Evolutionary conservation across 2,888 invertebrate genomes (phyloP).

Genomic region (Xanthorhoe spadicearia): DNA sequence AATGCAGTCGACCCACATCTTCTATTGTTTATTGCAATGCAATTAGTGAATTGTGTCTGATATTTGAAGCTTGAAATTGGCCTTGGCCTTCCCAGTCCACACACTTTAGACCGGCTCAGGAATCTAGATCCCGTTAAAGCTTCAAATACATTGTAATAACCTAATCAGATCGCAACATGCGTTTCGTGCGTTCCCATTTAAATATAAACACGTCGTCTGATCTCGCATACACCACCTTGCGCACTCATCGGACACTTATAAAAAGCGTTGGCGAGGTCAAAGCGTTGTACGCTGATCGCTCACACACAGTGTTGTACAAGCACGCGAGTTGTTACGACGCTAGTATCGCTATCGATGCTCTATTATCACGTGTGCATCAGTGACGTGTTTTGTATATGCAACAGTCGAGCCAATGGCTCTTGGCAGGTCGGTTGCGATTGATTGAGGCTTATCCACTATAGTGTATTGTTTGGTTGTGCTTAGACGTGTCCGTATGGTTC

Average conservation of each 20-base stretch:
- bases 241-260: constrained; percentile 80
- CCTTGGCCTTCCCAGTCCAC: constrained; percentile 48
- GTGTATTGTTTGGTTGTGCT: constrained; percentile 68
- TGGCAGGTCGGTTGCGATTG: constrained; percentile 72
- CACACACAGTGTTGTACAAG: constrained; percentile 76
- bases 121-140: constrained; percentile 24
- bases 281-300: constrained; percentile 58
- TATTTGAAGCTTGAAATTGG: constrained; percentile 37
- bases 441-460: constrained; percentile 73
- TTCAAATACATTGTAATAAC: constrained; percentile 32
- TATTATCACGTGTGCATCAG: constrained; percentile 77
- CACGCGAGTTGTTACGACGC: constrained; percentile 79
- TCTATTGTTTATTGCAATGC: constrained; percentile 56
- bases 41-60: constrained; percentile 50
- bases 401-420: constrained; percentile 77
- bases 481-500: constrained; percentile 82
- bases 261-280: constrained; percentile 81
- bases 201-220: constrained; percentile 71
- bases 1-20: constrained; percentile 65
- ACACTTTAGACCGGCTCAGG: constrained; percentile 26
- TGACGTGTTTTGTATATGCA: constrained; percentile 76
- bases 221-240: constrained; percentile 73
- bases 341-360: constrained; percentile 73
- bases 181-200: constrained; percentile 66
- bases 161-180: constrained; percentile 48